Conservation (phyloP, 2,113 vertebrate species). For the Thunnus thynnus region DNA sequence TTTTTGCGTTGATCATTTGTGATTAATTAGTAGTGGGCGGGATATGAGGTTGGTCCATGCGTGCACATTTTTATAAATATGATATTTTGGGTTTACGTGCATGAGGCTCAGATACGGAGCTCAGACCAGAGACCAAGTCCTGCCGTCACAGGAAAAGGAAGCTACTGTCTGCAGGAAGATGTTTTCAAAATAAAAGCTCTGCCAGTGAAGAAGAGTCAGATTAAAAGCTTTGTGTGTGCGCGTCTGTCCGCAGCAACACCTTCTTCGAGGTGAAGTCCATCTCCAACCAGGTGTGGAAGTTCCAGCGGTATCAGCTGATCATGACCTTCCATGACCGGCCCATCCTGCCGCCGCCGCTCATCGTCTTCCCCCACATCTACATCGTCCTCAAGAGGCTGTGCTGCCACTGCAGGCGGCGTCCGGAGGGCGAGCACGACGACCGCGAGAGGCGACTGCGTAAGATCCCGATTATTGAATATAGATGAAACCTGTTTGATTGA, state of each 20-base stretch:
- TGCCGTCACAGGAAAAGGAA: too few relatives aligned
- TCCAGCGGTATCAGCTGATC: slow-evolving; percentile 97
- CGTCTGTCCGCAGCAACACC: slow-evolving; percentile 89
- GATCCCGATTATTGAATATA: slow-evolving; percentile 21
- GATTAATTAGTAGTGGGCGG: too few relatives aligned
- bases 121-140: too few relatives aligned
- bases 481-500: background rate
- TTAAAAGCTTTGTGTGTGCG: too few relatives aligned
- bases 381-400: slow-evolving; percentile 88
- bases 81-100: too few relatives aligned
- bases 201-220: too few relatives aligned
- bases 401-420: slow-evolving; percentile 85
- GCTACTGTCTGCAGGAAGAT: too few relatives aligned
- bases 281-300: slow-evolving; percentile 99
- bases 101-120: too few relatives aligned
- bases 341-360: slow-evolving; percentile 94
- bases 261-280: slow-evolving; percentile 99
- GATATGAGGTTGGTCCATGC: too few relatives aligned
- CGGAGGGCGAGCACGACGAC: slow-evolving; percentile 91
- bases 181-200: too few relatives aligned
- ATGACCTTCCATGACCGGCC: slow-evolving; percentile 98
- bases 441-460: slow-evolving; percentile 92
- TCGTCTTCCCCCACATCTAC: slow-evolving; percentile 93
- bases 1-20: too few relatives aligned
- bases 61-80: too few relatives aligned